These are phyloP conservation scores for Enhydra lutris DNA, from an alignment of 2,113 vertebrate species.

Conservation along the genomic window DNA sequence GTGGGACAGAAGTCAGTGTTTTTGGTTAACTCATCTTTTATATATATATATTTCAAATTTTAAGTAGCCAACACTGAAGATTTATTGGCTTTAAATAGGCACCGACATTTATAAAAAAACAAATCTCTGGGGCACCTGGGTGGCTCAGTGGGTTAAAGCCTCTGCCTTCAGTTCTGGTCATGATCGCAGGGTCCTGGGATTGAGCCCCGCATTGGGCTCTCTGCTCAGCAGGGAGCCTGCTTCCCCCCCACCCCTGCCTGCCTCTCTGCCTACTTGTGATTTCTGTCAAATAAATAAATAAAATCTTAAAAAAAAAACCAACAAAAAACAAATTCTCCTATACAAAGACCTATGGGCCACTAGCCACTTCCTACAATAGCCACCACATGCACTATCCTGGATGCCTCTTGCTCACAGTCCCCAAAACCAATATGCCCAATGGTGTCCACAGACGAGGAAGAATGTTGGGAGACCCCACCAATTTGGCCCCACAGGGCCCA, in stretches of 20 bases:
- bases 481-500: neutral
- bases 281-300: no score
- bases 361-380: neutral
- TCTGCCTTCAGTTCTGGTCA: no score
- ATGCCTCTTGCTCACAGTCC: neutral
- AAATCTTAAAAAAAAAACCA: no score
- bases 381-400: neutral
- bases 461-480: slow-evolving; percentile 27
- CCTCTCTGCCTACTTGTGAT: no score
- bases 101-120: neutral
- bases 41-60: neutral
- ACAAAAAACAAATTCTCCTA: neutral
- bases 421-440: neutral
- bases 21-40: neutral
- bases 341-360: neutral
- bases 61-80: neutral
- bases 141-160: no score
- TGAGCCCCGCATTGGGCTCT: no score
- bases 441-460: neutral
- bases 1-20: neutral
- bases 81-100: neutral
- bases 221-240: no score
- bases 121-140: neutral
- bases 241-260: no score
- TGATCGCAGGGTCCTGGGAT: no score